Evolutionary conservation across 2,797 vertebrate species (phyloP), one percentile per base, ranked within the genome.

Genomic region (Sebastes diaconus): DNA sequence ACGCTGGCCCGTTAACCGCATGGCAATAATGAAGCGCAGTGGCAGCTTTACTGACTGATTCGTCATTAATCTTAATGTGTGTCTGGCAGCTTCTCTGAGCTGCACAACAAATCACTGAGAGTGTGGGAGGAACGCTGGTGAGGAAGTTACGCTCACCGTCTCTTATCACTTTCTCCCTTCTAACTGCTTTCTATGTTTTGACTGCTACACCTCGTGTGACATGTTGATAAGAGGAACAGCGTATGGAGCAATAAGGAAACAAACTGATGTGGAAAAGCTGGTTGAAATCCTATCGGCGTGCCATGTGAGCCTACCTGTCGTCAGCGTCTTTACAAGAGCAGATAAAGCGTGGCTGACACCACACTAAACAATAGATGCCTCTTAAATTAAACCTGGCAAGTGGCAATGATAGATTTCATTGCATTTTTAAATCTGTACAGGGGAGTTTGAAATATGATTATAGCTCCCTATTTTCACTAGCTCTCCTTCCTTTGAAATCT

Each of bases 21-120:
- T 11, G 77, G 86, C 83, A 79, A 91, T 93, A 90, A 94, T 90
- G 85, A 91, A 91, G 90, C 77, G 13, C 61, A 30, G 79, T 83
- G 72, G 91, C 89, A 65, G 91, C 87, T 91, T 93, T 86, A 87
- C 89, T 81, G 87, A 87, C 90, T 14, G 88, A 79, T 57, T 85
- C 42, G n/a, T 90, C 91, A 92, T 93, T 94, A 88, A 92, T 92
- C 90, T 90, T 87, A 83, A 90, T 79, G 87, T 77, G 80, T 64
- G 84, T 84, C 89, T 90, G 90, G 86, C 87, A 72, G 82, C 84
- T 84, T 72, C 86, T 79, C 77, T 24, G 69, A 79, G 86, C 82
- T 34, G 58, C 75, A 60, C 75, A n/a, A 78, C 69, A 89, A 92
- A 91, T 92, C 83, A 84, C 54, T 4, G 14, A 20, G 61, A 65